Percentiles rank a stretch among this genome's conserved stretches.
These are phyloP conservation scores for Bradypodion pumilum DNA, from an alignment of 2,797 vertebrate species.

Conservation along the genomic window DNA sequence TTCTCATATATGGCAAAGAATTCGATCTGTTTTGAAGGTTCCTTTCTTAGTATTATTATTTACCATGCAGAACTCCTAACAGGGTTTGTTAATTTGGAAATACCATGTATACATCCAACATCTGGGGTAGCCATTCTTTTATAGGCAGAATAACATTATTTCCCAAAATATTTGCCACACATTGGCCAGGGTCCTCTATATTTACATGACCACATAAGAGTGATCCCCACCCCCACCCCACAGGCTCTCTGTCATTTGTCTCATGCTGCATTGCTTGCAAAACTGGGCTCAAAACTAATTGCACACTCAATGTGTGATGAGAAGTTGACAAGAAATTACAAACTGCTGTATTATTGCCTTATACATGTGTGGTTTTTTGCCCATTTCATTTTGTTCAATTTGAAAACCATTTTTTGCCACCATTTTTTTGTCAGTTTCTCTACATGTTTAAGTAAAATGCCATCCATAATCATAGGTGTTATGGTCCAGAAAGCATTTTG, in stretches of 20 bases:
- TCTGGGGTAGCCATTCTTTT: not conserved
- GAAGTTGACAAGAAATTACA: too few relatives aligned
- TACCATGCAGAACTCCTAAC: not conserved
- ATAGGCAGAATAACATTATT: not conserved
- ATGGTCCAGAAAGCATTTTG: not conserved
- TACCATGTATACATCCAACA: not conserved
- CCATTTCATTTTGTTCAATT: not conserved
- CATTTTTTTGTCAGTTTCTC: not conserved
- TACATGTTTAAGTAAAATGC: not conserved
- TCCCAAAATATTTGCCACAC: not conserved
- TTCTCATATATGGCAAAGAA: not conserved
- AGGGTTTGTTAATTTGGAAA: not conserved
- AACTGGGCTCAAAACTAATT: too few relatives aligned
- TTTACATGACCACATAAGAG: too few relatives aligned
- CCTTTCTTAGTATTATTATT: not conserved
- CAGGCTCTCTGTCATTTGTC: too few relatives aligned
- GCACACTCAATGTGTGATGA: too few relatives aligned
- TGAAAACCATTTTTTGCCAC: not conserved
- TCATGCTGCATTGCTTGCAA: too few relatives aligned
- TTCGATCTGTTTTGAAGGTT: not conserved
- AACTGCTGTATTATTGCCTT: too few relatives aligned
- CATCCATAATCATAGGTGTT: not conserved
- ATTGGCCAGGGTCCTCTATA: too few relatives aligned
- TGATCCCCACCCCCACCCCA: too few relatives aligned
- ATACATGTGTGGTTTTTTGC: too few relatives aligned